A percentile compares a stretch with the other conserved stretches of the same genome.
These are phyloP conservation scores for Oophaga sylvatica DNA, from an alignment of 2,797 vertebrate species.

Conservation along the genomic window DNA sequence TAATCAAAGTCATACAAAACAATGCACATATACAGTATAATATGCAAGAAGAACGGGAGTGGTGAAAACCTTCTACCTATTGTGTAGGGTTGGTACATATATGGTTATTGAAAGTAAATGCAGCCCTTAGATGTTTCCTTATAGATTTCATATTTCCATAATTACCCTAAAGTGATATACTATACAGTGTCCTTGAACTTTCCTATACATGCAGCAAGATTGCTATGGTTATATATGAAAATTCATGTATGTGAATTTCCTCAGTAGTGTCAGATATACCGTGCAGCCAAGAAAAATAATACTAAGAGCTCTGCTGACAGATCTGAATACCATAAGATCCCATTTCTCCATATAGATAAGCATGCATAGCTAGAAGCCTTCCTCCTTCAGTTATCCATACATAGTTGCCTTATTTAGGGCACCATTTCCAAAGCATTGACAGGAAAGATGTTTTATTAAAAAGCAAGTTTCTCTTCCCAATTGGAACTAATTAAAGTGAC, in stretches of 20 bases:
- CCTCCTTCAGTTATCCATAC: not conserved
- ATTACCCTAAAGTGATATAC: not conserved
- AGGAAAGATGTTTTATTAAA: not conserved
- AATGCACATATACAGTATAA: not conserved
- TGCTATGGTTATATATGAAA: not conserved
- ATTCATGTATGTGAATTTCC: not conserved
- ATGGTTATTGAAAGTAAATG: not conserved
- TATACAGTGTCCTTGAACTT: not conserved
- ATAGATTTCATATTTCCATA: not conserved
- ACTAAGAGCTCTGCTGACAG: not conserved
- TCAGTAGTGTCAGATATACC: not conserved
- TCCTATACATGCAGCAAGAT: not conserved
- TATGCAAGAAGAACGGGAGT: not conserved
- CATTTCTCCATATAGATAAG: constrained; percentile 2
- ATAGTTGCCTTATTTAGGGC: not conserved
- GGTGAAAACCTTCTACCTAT: not conserved
- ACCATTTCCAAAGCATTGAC: not conserved
- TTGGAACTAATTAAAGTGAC: not conserved
- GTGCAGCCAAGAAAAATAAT: not conserved
- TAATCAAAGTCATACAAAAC: not conserved
- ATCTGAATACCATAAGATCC: constrained; percentile 1
- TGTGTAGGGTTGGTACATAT: not conserved
- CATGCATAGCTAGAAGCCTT: not conserved
- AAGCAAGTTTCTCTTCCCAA: not conserved
- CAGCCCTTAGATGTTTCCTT: too few relatives aligned